Conservation (phyloP, 1,140 invertebrate genomes). For the Linepithema humile region DNA sequence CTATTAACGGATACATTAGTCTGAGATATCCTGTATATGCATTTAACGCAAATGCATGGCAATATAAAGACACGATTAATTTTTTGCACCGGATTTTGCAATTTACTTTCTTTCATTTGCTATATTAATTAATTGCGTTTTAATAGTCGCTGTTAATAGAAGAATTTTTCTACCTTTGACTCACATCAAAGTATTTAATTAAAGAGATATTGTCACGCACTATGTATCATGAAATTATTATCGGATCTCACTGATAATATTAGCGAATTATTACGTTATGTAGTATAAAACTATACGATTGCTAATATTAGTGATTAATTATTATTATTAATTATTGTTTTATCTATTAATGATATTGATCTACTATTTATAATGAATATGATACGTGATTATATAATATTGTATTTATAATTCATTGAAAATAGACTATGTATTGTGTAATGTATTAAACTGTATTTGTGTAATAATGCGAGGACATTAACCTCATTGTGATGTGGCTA, state of each 20-base stretch:
- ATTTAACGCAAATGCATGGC: neutral
- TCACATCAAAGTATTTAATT: neutral
- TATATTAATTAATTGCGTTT: slow-evolving; percentile 19
- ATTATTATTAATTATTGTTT: no score
- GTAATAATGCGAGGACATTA: neutral
- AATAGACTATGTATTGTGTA: no score
- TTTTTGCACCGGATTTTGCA: neutral
- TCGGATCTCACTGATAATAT: slow-evolving; percentile 5
- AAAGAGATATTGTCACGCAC: neutral
- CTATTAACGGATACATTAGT: no score
- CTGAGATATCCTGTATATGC: no score
- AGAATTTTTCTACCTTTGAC: neutral
- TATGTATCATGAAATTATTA: slow-evolving; percentile 22
- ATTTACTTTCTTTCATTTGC: neutral
- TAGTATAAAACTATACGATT: neutral
- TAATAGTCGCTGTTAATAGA: slow-evolving; percentile 5
- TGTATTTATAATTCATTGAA: neutral
- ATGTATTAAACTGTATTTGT: no score
- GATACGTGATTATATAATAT: neutral
- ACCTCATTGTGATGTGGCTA: neutral
- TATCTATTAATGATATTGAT: no score
- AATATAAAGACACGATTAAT: slow-evolving; percentile 4
- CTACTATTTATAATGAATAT: neutral
- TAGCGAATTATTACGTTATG: neutral
- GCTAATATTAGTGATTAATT: no score